Evolutionary conservation across 2,113 vertebrate species (phyloP), one percentile per base, ranked within the genome.

Genomic region (Lepidothrix coronata): DNA sequence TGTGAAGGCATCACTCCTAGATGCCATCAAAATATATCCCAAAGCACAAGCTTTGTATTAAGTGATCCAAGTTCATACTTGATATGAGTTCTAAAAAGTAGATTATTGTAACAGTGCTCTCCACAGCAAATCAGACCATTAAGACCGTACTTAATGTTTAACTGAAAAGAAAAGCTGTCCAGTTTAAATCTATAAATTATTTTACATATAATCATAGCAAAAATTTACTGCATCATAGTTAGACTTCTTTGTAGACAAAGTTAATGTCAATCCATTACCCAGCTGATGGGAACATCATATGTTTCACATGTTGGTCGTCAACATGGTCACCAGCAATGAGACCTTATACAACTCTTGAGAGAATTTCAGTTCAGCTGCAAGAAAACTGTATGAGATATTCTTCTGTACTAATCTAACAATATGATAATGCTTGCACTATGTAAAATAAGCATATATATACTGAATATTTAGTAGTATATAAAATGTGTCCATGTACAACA

Each of bases 101-200:
- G 77, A 97, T 95, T 97, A 95, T 92, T 96, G 27, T 96, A 97
- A 97, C 81, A 88, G 63, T 84, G 77, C 58, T 97, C 92, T 97
- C 97, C 73, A 79, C 68, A 96, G 95, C 43, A 97, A 97, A 96
- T 95, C 91, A 97, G 75, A 96, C 92, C 94, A 97, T 97, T 97
- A 96, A 96, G 94, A 96, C 82, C 92, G 82, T 95, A 96, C 71
- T 96, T 97, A 97, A 76, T 87, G 72, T 93, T 97, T 91, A 96
- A 62, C 15, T 95, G 92, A 96, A 95, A 2, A 91, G 92, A 97
- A 97, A 97, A 97, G 62, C 43, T 90, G 78, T 71, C 19, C 88
- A 95, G 92, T 96, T 97, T 95, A 96, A 97, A 96, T 88, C 46
- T 73, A 62, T 21, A 94, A 84, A 95, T 96, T 93, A 54, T 67